These are phyloP conservation scores for Malurus melanocephalus DNA, from an alignment of 2,113 vertebrate genomes.

Conservation along the genomic window DNA sequence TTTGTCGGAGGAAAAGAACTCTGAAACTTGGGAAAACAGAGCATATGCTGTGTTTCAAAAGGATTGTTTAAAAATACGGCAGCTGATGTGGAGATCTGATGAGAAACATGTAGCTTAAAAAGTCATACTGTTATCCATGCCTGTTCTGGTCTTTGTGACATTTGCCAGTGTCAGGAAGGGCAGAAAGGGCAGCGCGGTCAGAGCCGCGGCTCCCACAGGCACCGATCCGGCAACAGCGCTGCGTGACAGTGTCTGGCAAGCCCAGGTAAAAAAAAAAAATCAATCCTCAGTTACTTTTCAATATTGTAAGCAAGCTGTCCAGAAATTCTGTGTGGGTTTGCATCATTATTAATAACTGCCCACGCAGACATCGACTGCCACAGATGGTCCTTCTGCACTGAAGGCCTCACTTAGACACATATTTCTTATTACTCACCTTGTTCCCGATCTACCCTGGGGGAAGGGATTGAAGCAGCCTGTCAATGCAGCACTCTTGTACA, in stretches of 20 bases:
- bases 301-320: not conserved
- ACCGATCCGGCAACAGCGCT: rapidly evolving
- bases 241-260: rapidly evolving
- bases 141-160: rapidly evolving
- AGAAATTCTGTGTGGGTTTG: not conserved
- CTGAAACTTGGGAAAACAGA: not conserved
- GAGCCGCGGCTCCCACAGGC: not conserved
- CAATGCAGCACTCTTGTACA: not conserved
- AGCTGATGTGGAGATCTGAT: not conserved
- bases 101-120: rapidly evolving
- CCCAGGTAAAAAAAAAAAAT: no score
- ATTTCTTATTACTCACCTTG: not conserved
- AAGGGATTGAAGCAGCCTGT: not conserved
- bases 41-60: not conserved
- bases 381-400: not conserved
- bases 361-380: rapidly evolving
- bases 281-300: not conserved
- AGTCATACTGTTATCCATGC: rapidly evolving
- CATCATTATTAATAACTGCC: not conserved
- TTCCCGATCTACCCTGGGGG: not conserved
- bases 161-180: not conserved
- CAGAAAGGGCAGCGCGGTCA: rapidly evolving
- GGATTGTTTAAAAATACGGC: no score
- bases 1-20: not conserved
- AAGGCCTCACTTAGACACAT: rapidly evolving